Base-by-base conservation (phyloP, 2,797 vertebrate genomes). In the Eupleurogrammus muticus region DNA sequence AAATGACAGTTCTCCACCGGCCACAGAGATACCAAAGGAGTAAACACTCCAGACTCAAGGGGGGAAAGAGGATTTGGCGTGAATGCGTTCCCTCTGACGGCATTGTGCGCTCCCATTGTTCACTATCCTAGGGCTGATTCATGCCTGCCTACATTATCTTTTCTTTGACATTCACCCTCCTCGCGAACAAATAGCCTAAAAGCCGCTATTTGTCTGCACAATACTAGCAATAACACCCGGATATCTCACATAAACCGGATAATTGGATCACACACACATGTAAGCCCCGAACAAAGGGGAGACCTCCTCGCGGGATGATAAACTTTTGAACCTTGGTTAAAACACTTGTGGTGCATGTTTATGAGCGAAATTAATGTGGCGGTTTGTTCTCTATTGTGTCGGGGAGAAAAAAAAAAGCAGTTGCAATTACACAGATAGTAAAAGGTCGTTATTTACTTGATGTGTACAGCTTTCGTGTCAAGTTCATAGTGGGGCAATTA, bases 371-470 rank as follows among this genome's bases (percentile, higher is more conserved):
- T 75, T 60, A 53, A 53, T 66, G 55, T 24, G 16, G 32, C 60
- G 4, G 55, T 16, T 12, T 46, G 44, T 63, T 59, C 59, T 69
- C 21, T 38, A 65, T 55, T 59, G 28, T 19, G n/a, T n/a, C n/a
- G n/a, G 38, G 24, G 14, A 7, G 1, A 38, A 11, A 40, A 38
- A 14, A 47, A 52, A 19, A 53, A 28, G 34, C 4, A 8, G 51
- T 54, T 66, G 14, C 57, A 74, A 62, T 79, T 71, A 62, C 52
- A 61, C 58, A 62, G 73, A 83, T 49, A 65, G 68, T 70, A 48
- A 76, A 62, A 71, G 68, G 73, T 47, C 64, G 42, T 70, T 80
- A 69, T 86, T 84, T 73, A 77, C 75, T 56, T 51, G 0, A 23
- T 52, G 20, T 21, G 40, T 75, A 48, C 23, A 21, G 50, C 61